phyloP scores from a whole-genome alignment of 2,113 vertebrate genomes.

The Malurus alboscapulatus region DNA sequence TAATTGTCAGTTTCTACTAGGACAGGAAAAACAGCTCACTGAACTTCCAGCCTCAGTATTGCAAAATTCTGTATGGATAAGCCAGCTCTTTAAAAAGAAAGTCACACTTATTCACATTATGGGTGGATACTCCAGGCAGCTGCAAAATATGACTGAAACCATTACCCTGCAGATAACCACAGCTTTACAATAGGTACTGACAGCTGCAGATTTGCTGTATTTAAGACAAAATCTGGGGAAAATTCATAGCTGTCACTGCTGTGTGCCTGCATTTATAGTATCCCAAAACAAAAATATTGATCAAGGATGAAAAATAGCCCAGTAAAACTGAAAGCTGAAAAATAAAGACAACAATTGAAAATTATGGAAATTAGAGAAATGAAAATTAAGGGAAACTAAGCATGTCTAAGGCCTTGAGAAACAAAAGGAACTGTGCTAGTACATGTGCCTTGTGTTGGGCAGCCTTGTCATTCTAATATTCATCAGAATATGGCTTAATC shows the following conservation, averaged over 20 bases:
- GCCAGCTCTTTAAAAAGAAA: background rate
- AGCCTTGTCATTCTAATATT: background rate
- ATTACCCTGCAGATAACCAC: background rate
- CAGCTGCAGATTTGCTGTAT: background rate
- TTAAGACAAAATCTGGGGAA: background rate
- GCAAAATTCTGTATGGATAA: background rate
- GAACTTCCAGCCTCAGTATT: background rate
- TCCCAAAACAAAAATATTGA: background rate
- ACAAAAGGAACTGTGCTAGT: background rate
- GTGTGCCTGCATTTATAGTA: background rate
- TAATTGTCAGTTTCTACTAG: constrained; percentile 30
- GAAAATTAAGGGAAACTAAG: background rate
- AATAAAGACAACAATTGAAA: background rate
- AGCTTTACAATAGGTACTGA: background rate
- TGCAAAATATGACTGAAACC: background rate
- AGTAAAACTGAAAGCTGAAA: background rate
- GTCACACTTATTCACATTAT: background rate
- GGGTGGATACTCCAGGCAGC: background rate
- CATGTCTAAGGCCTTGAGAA: background rate
- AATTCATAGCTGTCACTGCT: background rate
- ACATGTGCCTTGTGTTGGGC: background rate
- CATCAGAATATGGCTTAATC: background rate
- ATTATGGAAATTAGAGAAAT: background rate
- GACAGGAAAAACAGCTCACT: constrained; percentile 42
- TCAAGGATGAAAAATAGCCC: background rate